These are phyloP conservation scores for Phenganax subtilis DNA, from an alignment of 92 coral and sea anemone species.

Conservation along the genomic window DNA sequence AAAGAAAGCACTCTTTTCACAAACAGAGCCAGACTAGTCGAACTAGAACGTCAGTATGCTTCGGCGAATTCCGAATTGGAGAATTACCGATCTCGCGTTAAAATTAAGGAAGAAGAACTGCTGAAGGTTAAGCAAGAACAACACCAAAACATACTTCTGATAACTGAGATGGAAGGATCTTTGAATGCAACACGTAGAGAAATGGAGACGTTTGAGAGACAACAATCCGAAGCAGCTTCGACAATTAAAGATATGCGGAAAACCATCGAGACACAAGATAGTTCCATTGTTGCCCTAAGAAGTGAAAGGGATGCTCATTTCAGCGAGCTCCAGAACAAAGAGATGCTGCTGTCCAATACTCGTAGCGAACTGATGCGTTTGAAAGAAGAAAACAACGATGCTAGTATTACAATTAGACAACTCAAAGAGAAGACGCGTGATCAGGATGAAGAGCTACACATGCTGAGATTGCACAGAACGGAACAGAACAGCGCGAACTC, in stretches of 20 bases:
- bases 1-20: slow-evolving; percentile 42
- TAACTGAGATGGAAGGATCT: slow-evolving; percentile 35
- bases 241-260: slow-evolving; percentile 28
- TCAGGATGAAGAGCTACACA: slow-evolving; percentile 37
- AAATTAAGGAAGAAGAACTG: slow-evolving; percentile 25
- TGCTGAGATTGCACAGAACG: slow-evolving; percentile 32
- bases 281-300: slow-evolving; percentile 7
- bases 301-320: slow-evolving; percentile 34
- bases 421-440: slow-evolving; percentile 19
- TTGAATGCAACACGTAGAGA: slow-evolving; percentile 30
- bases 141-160: slow-evolving; percentile 32
- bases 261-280: slow-evolving; percentile 18
- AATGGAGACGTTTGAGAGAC: slow-evolving; percentile 33
- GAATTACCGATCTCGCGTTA: slow-evolving; percentile 24
- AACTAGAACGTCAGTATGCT: slow-evolving; percentile 21
- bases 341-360: slow-evolving; percentile 36
- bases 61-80: slow-evolving; percentile 26
- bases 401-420: slow-evolving; percentile 33
- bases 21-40: slow-evolving; percentile 36
- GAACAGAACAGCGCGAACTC: slow-evolving; percentile 33
- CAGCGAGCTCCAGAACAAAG: slow-evolving; percentile 41
- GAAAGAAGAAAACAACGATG: slow-evolving; percentile 41
- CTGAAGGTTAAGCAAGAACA: slow-evolving; percentile 4
- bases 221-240: slow-evolving; percentile 30
- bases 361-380: slow-evolving; percentile 31